A percentile compares a stretch with the other conserved stretches of the same genome.
Evolutionary conservation across 2,797 vertebrate species (phyloP).

Genomic region (Denticeps clupeoides): DNA sequence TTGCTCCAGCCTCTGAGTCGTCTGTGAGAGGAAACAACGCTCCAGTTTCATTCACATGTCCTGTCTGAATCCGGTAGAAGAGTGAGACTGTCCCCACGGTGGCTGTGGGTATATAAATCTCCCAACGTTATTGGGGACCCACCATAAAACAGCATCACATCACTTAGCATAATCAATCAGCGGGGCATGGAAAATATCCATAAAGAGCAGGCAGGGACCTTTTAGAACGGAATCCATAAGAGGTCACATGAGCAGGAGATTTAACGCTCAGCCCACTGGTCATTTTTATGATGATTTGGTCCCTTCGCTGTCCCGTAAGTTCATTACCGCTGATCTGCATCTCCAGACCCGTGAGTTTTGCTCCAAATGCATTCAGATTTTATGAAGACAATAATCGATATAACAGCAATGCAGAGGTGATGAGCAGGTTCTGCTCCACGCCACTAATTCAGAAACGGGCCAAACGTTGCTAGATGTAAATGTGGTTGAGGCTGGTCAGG

Average conservation of each 20-base stretch:
- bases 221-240: constrained; percentile 42
- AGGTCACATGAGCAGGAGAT: constrained; percentile 39
- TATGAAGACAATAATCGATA: too few relatives aligned
- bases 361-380: too few relatives aligned
- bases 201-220: constrained; percentile 42
- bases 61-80: constrained; percentile 53
- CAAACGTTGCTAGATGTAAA: not conserved
- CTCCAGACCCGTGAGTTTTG: too few relatives aligned
- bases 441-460: too few relatives aligned
- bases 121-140: constrained; percentile 45
- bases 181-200: constrained; percentile 50
- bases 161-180: constrained; percentile 72
- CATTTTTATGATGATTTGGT: constrained; percentile 34
- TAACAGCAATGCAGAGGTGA: too few relatives aligned
- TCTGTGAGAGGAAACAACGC: constrained; percentile 48
- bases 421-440: too few relatives aligned
- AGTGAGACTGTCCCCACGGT: constrained; percentile 45
- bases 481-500: not conserved
- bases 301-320: constrained; percentile 21
- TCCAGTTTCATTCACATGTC: not conserved
- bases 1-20: constrained; percentile 89
- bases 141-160: constrained; percentile 56
- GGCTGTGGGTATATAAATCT: constrained; percentile 57
- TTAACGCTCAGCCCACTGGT: constrained; percentile 32
- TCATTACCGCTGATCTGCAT: not conserved